These are phyloP conservation scores for Eristalis pertinax DNA, from an alignment of 2,888 invertebrate species.

Conservation along the genomic window DNA sequence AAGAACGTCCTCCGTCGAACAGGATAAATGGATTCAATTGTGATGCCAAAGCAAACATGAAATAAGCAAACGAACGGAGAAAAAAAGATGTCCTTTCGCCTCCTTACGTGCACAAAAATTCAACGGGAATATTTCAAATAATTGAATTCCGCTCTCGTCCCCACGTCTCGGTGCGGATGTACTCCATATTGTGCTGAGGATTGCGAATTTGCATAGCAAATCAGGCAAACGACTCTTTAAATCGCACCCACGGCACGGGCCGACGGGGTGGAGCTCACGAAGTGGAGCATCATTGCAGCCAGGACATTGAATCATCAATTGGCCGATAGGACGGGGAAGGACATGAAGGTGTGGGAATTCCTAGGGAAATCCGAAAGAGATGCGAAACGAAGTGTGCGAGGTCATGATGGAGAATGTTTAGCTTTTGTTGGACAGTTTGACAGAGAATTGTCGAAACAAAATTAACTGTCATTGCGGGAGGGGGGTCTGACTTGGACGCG, in stretches of 20 bases:
- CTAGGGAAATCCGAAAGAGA: neutral
- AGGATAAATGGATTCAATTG: constrained; percentile 57
- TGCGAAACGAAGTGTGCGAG: too few species aligned
- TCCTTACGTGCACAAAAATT: constrained; percentile 48
- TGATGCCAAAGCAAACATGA: constrained; percentile 61
- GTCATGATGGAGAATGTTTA: neutral
- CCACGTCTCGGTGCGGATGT: neutral
- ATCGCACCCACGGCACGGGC: neutral
- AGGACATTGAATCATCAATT: neutral
- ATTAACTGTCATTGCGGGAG: neutral
- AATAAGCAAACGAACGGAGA: constrained; percentile 37
- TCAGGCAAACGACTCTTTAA: constrained; percentile 17
- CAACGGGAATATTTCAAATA: constrained; percentile 33
- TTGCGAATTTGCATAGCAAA: constrained; percentile 58
- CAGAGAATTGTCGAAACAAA: neutral
- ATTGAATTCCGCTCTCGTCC: constrained; percentile 49
- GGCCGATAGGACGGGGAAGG: neutral
- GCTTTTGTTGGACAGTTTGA: neutral
- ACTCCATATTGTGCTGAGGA: constrained; percentile 40
- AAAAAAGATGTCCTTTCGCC: constrained; percentile 27
- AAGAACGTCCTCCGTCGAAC: constrained; percentile 24
- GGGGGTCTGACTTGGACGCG: neutral
- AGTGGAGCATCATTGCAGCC: neutral
- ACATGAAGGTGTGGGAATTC: neutral
- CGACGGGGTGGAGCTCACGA: neutral